phyloP scores from a whole-genome alignment of 2,888 invertebrate species.

The Drosophila anomalata region DNA sequence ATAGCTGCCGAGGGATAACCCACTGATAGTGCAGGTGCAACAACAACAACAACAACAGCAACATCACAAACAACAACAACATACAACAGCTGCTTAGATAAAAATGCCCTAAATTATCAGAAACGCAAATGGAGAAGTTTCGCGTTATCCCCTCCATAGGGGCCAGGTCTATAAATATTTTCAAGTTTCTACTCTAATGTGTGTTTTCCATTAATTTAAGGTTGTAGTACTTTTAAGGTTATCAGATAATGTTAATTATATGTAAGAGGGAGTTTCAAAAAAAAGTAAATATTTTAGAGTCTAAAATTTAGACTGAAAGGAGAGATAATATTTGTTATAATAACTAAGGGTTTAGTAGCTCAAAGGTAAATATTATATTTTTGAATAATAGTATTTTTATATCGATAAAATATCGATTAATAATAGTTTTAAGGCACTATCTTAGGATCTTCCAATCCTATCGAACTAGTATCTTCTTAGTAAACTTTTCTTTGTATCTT shows the following conservation, averaged over 20 bases:
- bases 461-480: too few relatives aligned
- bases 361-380: too few relatives aligned
- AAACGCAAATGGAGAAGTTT: conserved; percentile 39
- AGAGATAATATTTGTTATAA: too few relatives aligned
- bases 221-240: background rate
- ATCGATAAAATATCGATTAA: too few relatives aligned
- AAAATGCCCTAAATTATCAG: conserved; percentile 68
- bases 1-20: conserved; percentile 36
- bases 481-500: too few relatives aligned
- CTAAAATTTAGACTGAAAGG: too few relatives aligned
- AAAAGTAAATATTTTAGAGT: background rate
- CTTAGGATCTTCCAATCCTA: too few relatives aligned
- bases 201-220: background rate
- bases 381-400: too few relatives aligned
- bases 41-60: conserved; percentile 48
- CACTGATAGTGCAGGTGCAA: conserved; percentile 66
- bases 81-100: conserved; percentile 72
- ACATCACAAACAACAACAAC: conserved; percentile 22
- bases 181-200: background rate
- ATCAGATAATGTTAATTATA: background rate
- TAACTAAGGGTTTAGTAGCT: too few relatives aligned
- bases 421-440: too few relatives aligned
- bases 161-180: conserved; percentile 22
- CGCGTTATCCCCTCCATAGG: conserved; percentile 13
- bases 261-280: background rate